These are phyloP conservation scores for Diadromus collaris DNA, from an alignment of 2,888 invertebrate species.

Conservation along the genomic window DNA sequence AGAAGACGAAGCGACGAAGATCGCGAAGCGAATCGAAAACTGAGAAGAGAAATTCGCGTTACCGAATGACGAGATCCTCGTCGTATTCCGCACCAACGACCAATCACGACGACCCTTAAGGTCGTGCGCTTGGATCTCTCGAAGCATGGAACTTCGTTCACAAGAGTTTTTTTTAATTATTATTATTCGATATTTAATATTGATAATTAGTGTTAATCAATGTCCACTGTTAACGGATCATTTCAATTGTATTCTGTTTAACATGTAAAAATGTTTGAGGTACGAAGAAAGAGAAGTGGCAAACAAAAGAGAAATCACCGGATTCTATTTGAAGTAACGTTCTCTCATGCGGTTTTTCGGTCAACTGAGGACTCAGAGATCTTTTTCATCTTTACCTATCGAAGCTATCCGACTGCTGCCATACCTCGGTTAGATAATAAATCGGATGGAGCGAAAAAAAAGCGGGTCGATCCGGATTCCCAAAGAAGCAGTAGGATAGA, in stretches of 20 bases:
- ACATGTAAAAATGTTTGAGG: constrained; percentile 10
- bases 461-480: constrained; percentile 12
- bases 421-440: constrained; percentile 6
- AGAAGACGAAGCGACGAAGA: constrained; percentile 65
- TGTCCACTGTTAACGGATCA: constrained; percentile 4
- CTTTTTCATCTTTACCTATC: neutral
- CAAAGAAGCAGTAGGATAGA: constrained; percentile 34
- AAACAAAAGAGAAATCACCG: neutral
- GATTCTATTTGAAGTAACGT: neutral
- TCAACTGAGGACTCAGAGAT: neutral
- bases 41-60: constrained; percentile 62
- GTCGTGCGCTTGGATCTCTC: neutral
- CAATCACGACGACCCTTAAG: constrained; percentile 18
- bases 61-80: constrained; percentile 32
- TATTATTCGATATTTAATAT: constrained; percentile 12
- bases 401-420: neutral
- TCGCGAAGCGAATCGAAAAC: constrained; percentile 70
- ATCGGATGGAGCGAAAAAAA: neutral
- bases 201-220: constrained; percentile 13
- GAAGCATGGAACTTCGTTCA: neutral
- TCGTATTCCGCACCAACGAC: constrained; percentile 35
- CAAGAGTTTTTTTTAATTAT: neutral
- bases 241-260: constrained; percentile 8
- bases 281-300: neutral
- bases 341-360: neutral